Evolutionary conservation across 2,113 vertebrate genomes (phyloP).

Genomic region (Formicarius rufipectus): DNA sequence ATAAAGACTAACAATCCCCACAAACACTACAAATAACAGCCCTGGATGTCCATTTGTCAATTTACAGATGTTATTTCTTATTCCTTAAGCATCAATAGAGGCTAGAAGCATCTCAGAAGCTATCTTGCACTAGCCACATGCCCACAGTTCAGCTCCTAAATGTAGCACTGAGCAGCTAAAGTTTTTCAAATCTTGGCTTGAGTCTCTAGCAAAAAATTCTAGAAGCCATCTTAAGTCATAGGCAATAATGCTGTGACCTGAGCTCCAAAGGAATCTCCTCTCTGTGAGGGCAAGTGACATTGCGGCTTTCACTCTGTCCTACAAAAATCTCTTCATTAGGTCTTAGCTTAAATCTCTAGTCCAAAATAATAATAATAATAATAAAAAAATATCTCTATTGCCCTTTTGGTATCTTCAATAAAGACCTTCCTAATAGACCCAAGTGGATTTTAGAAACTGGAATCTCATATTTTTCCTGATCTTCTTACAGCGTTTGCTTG

Average conservation of each 20-base stretch:
- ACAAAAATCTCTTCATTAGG: not conserved
- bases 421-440: not conserved
- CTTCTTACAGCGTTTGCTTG: not conserved
- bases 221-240: not conserved
- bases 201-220: not conserved
- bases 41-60: not conserved
- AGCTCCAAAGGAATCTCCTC: not conserved
- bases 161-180: not conserved
- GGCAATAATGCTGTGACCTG: not conserved
- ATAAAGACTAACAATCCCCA: not conserved
- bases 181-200: not conserved
- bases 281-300: not conserved
- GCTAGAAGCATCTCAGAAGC: not conserved
- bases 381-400: not conserved
- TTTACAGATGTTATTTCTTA: not conserved
- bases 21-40: not conserved
- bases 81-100: not conserved
- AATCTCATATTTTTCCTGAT: not conserved
- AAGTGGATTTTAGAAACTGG: not conserved
- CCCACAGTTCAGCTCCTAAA: not conserved
- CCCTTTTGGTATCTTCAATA: not conserved
- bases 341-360: not conserved
- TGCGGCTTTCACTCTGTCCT: not conserved
- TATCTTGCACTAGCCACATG: too few relatives aligned
- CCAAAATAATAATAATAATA: too few relatives aligned